These are phyloP conservation scores for Timandra comae DNA, from an alignment of 2,888 invertebrate species.

Conservation along the genomic window DNA sequence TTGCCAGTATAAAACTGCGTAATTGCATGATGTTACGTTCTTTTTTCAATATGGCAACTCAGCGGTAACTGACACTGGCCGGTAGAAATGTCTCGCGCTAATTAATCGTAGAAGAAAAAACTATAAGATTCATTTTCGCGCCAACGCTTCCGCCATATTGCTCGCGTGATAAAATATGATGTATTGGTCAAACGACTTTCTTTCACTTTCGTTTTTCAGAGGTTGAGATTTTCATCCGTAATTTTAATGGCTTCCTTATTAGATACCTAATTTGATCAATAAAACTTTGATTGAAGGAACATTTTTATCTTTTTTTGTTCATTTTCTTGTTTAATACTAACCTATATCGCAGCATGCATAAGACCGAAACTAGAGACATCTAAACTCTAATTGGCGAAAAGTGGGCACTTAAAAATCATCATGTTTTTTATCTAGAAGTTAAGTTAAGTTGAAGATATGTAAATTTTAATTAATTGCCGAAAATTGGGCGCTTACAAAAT, in stretches of 20 bases:
- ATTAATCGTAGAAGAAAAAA: constrained; percentile 59
- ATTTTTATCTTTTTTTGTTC: too few species aligned
- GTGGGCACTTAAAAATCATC: too few species aligned
- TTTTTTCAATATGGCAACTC: constrained; percentile 15
- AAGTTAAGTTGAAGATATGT: too few species aligned
- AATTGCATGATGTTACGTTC: constrained; percentile 24
- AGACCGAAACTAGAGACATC: too few species aligned
- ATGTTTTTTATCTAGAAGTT: too few species aligned
- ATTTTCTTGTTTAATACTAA: too few species aligned
- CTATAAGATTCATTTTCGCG: constrained; percentile 69
- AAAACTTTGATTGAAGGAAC: too few species aligned
- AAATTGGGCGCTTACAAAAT: too few species aligned
- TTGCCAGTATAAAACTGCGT: constrained; percentile 12
- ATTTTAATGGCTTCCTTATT: constrained; percentile 20
- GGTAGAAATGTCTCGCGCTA: constrained; percentile 57
- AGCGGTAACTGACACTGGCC: constrained; percentile 49
- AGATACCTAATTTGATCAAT: too few species aligned
- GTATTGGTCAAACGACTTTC: constrained; percentile 69
- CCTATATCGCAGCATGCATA: too few species aligned
- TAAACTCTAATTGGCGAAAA: too few species aligned
- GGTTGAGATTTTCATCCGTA: constrained; percentile 34
- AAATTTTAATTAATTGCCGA: too few species aligned
- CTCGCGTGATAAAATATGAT: constrained; percentile 71
- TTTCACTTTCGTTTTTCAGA: constrained; percentile 66
- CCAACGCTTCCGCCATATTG: constrained; percentile 65